Conservation (phyloP, 2,113 vertebrate species). For the Nipponia nippon region DNA sequence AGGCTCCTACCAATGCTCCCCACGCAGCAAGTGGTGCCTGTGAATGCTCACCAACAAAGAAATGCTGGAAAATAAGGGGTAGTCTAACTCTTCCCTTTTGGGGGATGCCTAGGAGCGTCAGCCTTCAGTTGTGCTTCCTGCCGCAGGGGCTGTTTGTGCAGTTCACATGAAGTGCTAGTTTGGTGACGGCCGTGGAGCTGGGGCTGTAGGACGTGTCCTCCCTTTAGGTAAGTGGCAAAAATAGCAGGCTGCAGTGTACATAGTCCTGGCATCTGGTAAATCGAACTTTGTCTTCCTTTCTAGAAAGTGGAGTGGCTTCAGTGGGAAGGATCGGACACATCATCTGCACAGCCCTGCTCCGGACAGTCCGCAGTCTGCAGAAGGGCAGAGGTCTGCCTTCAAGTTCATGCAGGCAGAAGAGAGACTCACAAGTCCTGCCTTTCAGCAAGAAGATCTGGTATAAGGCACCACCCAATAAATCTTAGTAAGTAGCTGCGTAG, state of each 20-base stretch:
- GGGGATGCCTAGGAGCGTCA: not conserved
- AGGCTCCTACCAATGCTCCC: not conserved
- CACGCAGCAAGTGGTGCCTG: not conserved
- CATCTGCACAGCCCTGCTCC: not conserved
- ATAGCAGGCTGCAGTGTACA: not conserved
- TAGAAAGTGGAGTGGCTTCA: not conserved
- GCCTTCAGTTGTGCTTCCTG: not conserved
- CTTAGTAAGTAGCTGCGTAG: not conserved
- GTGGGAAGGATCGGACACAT: not conserved
- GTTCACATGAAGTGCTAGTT: not conserved
- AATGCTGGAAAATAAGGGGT: not conserved
- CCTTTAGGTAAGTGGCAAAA: not conserved
- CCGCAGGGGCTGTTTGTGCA: not conserved
- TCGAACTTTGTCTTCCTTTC: not conserved
- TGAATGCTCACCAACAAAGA: not conserved
- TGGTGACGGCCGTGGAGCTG: not conserved
- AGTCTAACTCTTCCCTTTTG: not conserved
- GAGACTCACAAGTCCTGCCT: not conserved
- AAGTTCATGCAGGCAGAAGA: accelerated
- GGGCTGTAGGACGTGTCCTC: not conserved
- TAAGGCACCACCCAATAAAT: not conserved
- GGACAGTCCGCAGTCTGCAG: not conserved
- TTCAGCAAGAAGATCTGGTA: not conserved
- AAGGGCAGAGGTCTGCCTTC: not conserved
- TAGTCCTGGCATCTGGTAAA: not conserved